These are phyloP conservation scores for Micromussa lordhowensis DNA, from an alignment of 92 coral and sea anemone species.

Conservation along the genomic window DNA sequence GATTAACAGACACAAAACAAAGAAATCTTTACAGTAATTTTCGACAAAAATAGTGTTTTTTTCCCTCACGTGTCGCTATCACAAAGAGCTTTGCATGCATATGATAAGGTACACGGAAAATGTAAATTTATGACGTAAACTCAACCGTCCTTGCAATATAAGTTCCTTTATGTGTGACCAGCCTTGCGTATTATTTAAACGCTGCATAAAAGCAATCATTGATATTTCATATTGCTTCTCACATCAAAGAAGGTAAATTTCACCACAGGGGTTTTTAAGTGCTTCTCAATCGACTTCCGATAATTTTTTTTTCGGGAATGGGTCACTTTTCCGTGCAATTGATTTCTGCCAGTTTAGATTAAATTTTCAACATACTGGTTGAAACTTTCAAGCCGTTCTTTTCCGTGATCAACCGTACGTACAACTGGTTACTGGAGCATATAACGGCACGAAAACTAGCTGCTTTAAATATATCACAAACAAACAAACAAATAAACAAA, in stretches of 20 bases:
- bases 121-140: neutral
- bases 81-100: neutral
- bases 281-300: neutral
- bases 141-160: constrained; percentile 1
- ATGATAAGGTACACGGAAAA: neutral
- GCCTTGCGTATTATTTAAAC: neutral
- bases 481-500: constrained; percentile 3
- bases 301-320: neutral
- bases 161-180: neutral
- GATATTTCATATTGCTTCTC: neutral
- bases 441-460: neutral
- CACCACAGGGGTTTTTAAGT: constrained; percentile 7
- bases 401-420: neutral
- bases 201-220: neutral
- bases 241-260: constrained; percentile 16
- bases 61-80: neutral
- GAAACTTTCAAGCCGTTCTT: neutral
- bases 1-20: neutral
- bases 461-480: neutral
- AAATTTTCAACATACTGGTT: neutral
- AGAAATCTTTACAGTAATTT: neutral
- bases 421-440: neutral
- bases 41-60: neutral
- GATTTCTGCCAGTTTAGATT: neutral
- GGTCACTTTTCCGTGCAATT: neutral